Percentiles rank a stretch among this genome's conserved stretches.
These are phyloP conservation scores for Hyppa rectilinea DNA, from an alignment of 2,888 invertebrate species.

Conservation along the genomic window DNA sequence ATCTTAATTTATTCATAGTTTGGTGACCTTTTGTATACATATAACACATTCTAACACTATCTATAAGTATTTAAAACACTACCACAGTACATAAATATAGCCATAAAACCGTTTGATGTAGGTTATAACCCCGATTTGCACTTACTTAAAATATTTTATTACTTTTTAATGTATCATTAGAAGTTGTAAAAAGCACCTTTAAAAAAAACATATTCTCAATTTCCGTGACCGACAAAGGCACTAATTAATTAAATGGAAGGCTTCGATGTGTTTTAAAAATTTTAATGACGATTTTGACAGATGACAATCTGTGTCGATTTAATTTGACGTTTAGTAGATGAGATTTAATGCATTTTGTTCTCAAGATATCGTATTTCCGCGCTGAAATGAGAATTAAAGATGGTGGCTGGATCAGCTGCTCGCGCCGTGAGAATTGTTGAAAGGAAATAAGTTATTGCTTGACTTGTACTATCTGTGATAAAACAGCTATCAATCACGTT, in stretches of 20 bases:
- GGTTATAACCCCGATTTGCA: conserved; percentile 56
- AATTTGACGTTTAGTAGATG: conserved; percentile 28
- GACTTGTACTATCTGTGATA: conserved; percentile 31
- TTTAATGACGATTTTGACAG: conserved; percentile 45
- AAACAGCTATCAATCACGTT: conserved; percentile 46
- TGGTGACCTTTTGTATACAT: conserved; percentile 21
- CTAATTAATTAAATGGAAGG: conserved; percentile 55
- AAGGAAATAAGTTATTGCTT: conserved; percentile 53
- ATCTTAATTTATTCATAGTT: conserved; percentile 31
- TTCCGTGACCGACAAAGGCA: conserved; percentile 43
- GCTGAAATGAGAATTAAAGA: conserved; percentile 21
- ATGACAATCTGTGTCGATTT: conserved; percentile 38
- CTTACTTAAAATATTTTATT: conserved; percentile 58
- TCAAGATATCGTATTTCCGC: conserved; percentile 47
- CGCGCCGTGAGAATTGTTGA: conserved; percentile 52
- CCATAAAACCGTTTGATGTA: conserved; percentile 45
- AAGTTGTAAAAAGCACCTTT: conserved; percentile 50
- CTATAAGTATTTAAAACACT: conserved; percentile 37
- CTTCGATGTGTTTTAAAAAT: conserved; percentile 21
- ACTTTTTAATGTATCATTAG: conserved; percentile 58
- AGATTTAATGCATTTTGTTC: conserved; percentile 46
- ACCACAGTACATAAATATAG: conserved; percentile 32
- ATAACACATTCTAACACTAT: conserved; percentile 38
- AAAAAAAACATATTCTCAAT: conserved; percentile 36
- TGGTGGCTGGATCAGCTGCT: conserved; percentile 22